Conservation (phyloP, 2,797 vertebrate genomes). For the Macropus fuliginosus region DNA sequence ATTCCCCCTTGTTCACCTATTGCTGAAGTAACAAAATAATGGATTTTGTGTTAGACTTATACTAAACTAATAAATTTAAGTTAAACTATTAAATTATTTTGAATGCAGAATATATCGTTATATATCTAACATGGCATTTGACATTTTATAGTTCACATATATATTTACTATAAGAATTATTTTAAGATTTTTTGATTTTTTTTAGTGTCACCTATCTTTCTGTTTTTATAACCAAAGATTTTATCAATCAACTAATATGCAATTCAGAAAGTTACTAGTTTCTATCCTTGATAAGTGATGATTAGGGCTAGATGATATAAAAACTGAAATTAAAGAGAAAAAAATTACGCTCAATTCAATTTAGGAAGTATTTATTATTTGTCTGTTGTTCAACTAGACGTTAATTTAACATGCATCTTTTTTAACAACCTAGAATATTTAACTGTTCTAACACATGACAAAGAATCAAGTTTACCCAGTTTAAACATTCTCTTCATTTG, state of each 20-base stretch:
- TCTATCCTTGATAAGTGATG: background rate
- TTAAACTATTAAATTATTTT: background rate
- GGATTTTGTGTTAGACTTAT: background rate
- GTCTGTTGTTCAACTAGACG: background rate
- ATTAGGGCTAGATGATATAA: background rate
- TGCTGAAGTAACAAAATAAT: background rate
- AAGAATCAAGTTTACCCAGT: slow-evolving; percentile 25
- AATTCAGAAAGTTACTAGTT: background rate
- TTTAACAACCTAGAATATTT: slow-evolving; percentile 6
- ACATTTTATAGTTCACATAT: background rate
- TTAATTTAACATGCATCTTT: slow-evolving; percentile 4
- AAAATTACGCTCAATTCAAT: background rate
- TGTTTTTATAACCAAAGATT: background rate
- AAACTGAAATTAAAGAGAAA: background rate
- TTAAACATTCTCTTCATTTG: background rate
- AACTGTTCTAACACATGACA: slow-evolving; percentile 30
- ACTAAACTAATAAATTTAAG: background rate
- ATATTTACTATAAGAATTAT: background rate
- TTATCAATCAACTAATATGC: background rate
- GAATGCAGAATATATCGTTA: background rate
- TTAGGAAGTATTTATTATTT: background rate
- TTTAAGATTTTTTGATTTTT: background rate
- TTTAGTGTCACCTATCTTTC: background rate
- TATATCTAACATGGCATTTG: background rate
- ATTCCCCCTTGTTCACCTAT: background rate